These are phyloP conservation scores for Tenthredo scrophulariae DNA, from an alignment of 2,888 invertebrate genomes.

Conservation along the genomic window DNA sequence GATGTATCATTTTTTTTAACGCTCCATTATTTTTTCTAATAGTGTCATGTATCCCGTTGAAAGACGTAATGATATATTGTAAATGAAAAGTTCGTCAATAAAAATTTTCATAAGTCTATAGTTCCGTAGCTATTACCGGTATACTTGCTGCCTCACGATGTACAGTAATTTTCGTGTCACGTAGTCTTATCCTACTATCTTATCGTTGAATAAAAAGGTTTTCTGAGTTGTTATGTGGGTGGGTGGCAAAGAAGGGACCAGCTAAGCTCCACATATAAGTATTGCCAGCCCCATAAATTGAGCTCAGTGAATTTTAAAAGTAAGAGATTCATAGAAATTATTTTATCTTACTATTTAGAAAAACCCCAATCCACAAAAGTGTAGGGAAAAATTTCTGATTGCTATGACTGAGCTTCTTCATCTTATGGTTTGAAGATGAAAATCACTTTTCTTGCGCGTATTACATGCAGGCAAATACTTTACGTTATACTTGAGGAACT, in stretches of 20 bases:
- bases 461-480: neutral
- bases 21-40: neutral
- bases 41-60: slow-evolving; percentile 9
- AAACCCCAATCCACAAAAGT: neutral
- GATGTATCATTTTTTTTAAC: slow-evolving; percentile 32
- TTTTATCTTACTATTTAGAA: neutral
- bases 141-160: neutral
- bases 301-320: neutral
- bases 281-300: neutral
- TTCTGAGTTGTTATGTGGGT: neutral
- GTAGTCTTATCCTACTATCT: neutral
- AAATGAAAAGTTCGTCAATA: neutral
- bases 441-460: neutral
- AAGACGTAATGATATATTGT: slow-evolving; percentile 25
- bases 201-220: slow-evolving; percentile 4
- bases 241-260: neutral
- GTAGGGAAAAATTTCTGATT: neutral
- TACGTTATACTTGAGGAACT: neutral
- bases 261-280: neutral
- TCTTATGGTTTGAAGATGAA: neutral
- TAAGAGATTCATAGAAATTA: neutral
- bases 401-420: neutral
- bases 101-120: neutral
- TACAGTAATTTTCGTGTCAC: neutral
- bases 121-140: neutral